Evolutionary conservation across 2,113 vertebrate genomes (phyloP).

Genomic region (Gorsachius goisagi): DNA sequence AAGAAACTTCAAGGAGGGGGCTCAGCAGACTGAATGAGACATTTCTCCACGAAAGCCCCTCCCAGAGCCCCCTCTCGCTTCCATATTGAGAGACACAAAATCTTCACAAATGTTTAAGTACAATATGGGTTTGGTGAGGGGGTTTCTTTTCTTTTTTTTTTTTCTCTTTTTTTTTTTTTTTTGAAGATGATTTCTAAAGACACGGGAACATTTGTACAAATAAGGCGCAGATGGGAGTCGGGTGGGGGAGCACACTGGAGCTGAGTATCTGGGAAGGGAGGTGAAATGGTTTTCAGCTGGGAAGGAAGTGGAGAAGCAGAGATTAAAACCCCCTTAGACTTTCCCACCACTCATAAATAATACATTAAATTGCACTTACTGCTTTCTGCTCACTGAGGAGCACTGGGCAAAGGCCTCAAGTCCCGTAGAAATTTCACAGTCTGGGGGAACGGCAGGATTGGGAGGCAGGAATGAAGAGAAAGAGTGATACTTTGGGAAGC

Average conservation of each 20-base stretch:
- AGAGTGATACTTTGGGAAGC: background rate
- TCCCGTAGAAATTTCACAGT: background rate
- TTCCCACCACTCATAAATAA: slow-evolving; percentile 73
- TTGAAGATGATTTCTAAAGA: slow-evolving; percentile 71
- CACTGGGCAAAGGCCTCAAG: background rate
- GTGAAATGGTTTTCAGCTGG: slow-evolving; percentile 74
- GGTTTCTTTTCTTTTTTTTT: slow-evolving; percentile 30
- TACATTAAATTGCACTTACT: slow-evolving; percentile 63
- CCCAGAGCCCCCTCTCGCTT: slow-evolving; percentile 57
- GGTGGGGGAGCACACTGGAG: slow-evolving; percentile 28
- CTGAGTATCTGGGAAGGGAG: slow-evolving; percentile 63
- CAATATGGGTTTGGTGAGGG: slow-evolving; percentile 67
- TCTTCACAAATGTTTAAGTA: slow-evolving; percentile 74
- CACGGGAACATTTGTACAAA: slow-evolving; percentile 68
- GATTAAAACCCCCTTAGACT: slow-evolving; percentile 64
- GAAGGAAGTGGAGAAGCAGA: slow-evolving; percentile 66
- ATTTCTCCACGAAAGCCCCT: slow-evolving; percentile 50
- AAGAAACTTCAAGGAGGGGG: slow-evolving; percentile 73
- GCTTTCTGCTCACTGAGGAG: slow-evolving; percentile 38
- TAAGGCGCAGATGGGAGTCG: slow-evolving; percentile 58
- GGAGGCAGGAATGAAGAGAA: background rate
- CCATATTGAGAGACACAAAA: slow-evolving; percentile 70
- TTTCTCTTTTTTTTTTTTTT: background rate
- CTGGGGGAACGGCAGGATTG: background rate
- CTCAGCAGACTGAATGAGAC: slow-evolving; percentile 72